These are phyloP conservation scores for Potamilus streckersoni DNA, from an alignment of 1,140 invertebrate genomes.

Conservation along the genomic window DNA sequence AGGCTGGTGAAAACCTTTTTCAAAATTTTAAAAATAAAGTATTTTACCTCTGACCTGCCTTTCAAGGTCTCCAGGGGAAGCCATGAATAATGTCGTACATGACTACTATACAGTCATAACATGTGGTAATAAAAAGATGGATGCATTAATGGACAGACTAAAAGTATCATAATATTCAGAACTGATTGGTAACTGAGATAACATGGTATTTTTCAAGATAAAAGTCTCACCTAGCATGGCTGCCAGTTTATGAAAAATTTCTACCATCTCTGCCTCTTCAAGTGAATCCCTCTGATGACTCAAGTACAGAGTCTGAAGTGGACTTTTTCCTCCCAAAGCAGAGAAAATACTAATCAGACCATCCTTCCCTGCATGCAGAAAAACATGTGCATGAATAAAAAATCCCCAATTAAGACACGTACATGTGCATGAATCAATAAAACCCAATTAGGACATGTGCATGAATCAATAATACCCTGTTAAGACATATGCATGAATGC, in stretches of 20 bases:
- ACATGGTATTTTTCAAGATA: background rate
- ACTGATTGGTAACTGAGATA: too few species aligned
- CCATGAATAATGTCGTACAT: too few species aligned
- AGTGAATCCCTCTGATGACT: constrained; percentile 39
- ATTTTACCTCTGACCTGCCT: too few species aligned
- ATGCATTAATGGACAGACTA: too few species aligned
- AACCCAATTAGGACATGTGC: background rate
- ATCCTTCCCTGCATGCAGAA: constrained; percentile 37
- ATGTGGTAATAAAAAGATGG: too few species aligned
- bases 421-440: background rate
- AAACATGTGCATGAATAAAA: constrained; percentile 2
- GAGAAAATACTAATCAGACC: constrained; percentile 43
- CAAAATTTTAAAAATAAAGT: too few species aligned
- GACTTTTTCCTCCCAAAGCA: constrained; percentile 37
- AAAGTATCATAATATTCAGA: too few species aligned
- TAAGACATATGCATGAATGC: background rate
- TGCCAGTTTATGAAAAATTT: constrained; percentile 44
- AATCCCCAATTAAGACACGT: background rate
- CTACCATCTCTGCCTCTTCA: constrained; percentile 43
- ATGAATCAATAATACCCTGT: background rate
- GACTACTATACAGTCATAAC: too few species aligned
- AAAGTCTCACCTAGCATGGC: constrained; percentile 38
- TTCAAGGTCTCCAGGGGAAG: too few species aligned
- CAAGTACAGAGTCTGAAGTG: constrained; percentile 40
- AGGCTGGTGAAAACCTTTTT: too few species aligned